phyloP scores from a whole-genome alignment of 2,113 vertebrate species.

The Oncorhynchus keta region DNA sequence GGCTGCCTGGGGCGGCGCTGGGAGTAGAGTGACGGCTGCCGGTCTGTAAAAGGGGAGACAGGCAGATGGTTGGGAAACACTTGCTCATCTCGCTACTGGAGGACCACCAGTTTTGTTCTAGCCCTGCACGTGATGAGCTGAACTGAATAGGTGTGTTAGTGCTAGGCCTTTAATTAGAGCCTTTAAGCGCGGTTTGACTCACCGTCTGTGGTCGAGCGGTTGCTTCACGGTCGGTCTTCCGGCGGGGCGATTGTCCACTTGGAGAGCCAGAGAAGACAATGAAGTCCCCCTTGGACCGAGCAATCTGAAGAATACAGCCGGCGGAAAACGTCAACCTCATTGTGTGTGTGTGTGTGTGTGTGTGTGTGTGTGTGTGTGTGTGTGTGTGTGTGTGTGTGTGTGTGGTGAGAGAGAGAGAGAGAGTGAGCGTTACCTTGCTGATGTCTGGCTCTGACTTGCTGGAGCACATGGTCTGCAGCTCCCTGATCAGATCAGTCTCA shows the following conservation, averaged over 20 bases:
- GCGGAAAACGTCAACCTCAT: no score
- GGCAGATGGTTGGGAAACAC: background rate
- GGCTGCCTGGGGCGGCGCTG: conserved; percentile 55
- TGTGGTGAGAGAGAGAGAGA: no score
- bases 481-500: conserved; percentile 86
- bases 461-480: conserved; percentile 92
- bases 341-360: background rate
- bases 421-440: conserved; percentile 80
- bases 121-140: background rate
- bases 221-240: conserved; percentile 42
- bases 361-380: background rate
- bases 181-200: conserved; percentile 9
- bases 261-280: conserved; percentile 71
- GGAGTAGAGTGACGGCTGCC: conserved; percentile 63
- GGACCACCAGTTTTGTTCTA: no score
- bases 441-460: conserved; percentile 96
- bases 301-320: conserved; percentile 72
- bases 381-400: background rate
- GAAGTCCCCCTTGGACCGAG: conserved; percentile 78
- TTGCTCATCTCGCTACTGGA: no score
- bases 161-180: background rate
- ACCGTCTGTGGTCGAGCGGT: conserved; percentile 49
- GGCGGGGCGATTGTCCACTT: conserved; percentile 63
- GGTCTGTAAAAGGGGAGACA: conserved; percentile 60
- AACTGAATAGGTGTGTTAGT: no score